Base-by-base conservation (phyloP, 2,888 invertebrate species). In the Bugula neritina region DNA sequence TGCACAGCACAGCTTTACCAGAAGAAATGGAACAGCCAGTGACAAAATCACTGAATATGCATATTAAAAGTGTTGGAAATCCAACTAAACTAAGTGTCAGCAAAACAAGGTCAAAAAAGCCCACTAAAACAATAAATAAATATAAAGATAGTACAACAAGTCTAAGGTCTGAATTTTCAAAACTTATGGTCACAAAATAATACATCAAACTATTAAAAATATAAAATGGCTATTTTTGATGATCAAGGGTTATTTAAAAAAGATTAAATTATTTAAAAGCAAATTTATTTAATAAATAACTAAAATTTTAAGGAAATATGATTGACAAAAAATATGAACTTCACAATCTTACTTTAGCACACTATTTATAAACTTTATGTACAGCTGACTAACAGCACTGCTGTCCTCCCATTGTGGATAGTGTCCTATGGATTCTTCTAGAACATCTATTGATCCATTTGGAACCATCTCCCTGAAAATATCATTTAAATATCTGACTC, bases 361-460 rank as follows among this genome's bases (percentile, higher is more conserved):
- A 10, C 43, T 43, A 10, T 43, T 5, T 43, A 77, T 54, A 73
- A 78, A 78, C 13, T 70, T 69, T 31, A 63, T 69, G 69, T 78
- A 80, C 31, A 75, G 73, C 35, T 73, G 43, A 3, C 77, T 54
- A 25, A 80, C 76, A 2, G 74, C 75, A 31, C 74, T 74, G 13
- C 82, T 80, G 55, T 76, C 79, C 74, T 84, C 83, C 77, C 78
- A 79, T 71, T 83, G 82, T 2, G 82, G 82, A 74, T 82, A 84
- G 74, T 84, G 83, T 17, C 83, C 82, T 52, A 82, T 78, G 0
- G 71, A 55, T 1, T 74, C 63, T 1, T 72, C 72, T 55, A 83
- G 73, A 13, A 78, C 78, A 71, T 77, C 76, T 52, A 83, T 75
- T 57, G 77, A 75, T 27, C 79, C 78, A 17, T 76, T 75, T 1